These are phyloP conservation scores for Hystrix cristata DNA, from an alignment of 2,113 vertebrate species.

Conservation along the genomic window DNA sequence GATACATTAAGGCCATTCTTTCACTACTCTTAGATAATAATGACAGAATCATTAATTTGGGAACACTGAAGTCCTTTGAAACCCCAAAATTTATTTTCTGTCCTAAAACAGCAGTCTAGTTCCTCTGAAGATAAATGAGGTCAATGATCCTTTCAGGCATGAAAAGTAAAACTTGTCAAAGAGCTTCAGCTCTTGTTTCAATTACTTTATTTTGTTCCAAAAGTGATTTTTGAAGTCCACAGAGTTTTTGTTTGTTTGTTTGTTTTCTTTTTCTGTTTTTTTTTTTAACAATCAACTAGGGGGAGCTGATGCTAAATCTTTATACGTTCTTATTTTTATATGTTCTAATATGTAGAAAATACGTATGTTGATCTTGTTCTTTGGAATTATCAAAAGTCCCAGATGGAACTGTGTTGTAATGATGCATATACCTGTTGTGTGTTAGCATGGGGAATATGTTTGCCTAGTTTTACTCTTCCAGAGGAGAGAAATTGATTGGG, in stretches of 20 bases:
- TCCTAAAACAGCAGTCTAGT: slow-evolving; percentile 32
- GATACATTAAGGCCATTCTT: slow-evolving; percentile 33
- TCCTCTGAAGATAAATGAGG: slow-evolving; percentile 41
- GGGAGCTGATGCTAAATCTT: not conserved
- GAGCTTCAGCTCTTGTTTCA: slow-evolving; percentile 62
- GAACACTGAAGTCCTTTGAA: slow-evolving; percentile 61
- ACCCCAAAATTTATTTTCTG: slow-evolving; percentile 51
- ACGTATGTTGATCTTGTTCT: not conserved
- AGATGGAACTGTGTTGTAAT: not conserved
- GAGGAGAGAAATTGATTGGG: not conserved
- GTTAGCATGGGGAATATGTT: not conserved
- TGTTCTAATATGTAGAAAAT: not conserved
- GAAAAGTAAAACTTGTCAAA: slow-evolving; percentile 66
- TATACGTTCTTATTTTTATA: not conserved
- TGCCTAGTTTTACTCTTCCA: not conserved
- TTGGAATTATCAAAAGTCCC: not conserved
- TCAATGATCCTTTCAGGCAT: slow-evolving; percentile 61
- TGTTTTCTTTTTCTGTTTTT: not conserved
- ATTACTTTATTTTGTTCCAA: slow-evolving; percentile 63
- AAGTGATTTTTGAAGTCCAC: slow-evolving; percentile 42
- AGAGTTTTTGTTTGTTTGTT: not conserved
- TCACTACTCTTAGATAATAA: slow-evolving; percentile 28
- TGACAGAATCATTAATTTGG: slow-evolving; percentile 62
- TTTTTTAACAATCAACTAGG: not conserved
- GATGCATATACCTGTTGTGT: not conserved